Conservation (phyloP, 2,113 vertebrate genomes). For the Spheniscus mendiculus region DNA sequence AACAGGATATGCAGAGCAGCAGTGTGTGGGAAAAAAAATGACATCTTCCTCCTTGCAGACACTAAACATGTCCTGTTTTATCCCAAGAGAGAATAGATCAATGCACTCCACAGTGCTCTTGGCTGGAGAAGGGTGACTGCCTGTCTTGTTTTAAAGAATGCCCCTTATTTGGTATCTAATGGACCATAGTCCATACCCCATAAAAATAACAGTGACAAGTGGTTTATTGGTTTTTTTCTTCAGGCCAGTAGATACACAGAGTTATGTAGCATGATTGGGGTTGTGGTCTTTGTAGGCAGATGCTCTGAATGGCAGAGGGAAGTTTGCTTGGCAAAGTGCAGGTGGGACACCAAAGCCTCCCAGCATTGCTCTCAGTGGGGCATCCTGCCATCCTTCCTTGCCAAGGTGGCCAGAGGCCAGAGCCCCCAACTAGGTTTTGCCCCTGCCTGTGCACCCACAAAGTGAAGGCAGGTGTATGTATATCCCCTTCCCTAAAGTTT, state of each 20-base stretch:
- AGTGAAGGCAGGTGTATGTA: background rate
- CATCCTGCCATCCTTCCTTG: background rate
- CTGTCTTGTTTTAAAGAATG: background rate
- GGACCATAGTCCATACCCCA: background rate
- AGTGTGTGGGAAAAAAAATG: background rate
- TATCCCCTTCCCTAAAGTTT: background rate
- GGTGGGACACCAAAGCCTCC: background rate
- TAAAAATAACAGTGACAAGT: background rate
- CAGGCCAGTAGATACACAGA: background rate
- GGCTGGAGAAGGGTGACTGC: background rate
- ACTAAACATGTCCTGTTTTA: background rate
- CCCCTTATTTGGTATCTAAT: background rate
- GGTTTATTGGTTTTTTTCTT: background rate
- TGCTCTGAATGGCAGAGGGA: background rate
- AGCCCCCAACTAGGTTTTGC: background rate
- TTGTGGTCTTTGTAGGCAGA: background rate
- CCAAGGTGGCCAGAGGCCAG: background rate
- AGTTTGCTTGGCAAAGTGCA: background rate
- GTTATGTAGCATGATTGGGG: accelerated
- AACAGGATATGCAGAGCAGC: background rate
- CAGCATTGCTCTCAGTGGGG: background rate
- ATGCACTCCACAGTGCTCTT: background rate
- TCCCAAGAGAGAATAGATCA: background rate
- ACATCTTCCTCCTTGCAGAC: background rate
- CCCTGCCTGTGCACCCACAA: background rate